Conservation (phyloP, 2,888 invertebrate species). For the Stenodema calcarata region DNA sequence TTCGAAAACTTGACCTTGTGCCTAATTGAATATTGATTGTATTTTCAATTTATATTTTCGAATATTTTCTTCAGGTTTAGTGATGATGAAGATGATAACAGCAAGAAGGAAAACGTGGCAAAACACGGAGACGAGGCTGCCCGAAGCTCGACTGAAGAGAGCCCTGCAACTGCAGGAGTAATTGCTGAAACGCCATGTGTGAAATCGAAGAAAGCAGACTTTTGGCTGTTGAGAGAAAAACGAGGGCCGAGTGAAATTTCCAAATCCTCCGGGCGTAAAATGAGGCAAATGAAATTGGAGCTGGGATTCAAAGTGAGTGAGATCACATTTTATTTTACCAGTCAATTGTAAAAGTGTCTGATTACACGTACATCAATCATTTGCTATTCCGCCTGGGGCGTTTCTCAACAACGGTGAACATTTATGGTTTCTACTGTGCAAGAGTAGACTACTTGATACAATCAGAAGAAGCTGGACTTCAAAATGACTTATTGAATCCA, state of each 20-base stretch:
- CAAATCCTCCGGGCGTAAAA: conserved; percentile 28
- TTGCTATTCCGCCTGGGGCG: no score
- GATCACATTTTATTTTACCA: not conserved
- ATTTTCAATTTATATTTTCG: no score
- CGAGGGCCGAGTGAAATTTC: conserved; percentile 52
- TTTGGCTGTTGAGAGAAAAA: conserved; percentile 54
- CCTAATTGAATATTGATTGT: no score
- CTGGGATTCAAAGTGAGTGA: conserved; percentile 27
- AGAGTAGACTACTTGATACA: no score
- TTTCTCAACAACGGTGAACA: no score
- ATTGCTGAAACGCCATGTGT: conserved; percentile 2
- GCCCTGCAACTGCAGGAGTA: not conserved
- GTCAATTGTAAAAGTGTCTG: no score
- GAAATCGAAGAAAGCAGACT: conserved; percentile 41
- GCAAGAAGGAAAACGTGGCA: not conserved
- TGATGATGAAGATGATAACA: not conserved
- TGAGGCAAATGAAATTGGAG: conserved; percentile 50
- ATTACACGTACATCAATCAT: no score
- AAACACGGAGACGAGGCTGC: not conserved
- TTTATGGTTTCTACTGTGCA: no score
- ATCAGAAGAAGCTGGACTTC: no score
- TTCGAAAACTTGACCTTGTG: no score
- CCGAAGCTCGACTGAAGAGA: not conserved
- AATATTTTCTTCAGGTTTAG: not conserved
- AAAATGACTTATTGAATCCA: no score